Evolutionary conservation across 53 echinoderm and acorn worm species (phyloP).

Genomic region (Mesocentrotus franciscanus): DNA sequence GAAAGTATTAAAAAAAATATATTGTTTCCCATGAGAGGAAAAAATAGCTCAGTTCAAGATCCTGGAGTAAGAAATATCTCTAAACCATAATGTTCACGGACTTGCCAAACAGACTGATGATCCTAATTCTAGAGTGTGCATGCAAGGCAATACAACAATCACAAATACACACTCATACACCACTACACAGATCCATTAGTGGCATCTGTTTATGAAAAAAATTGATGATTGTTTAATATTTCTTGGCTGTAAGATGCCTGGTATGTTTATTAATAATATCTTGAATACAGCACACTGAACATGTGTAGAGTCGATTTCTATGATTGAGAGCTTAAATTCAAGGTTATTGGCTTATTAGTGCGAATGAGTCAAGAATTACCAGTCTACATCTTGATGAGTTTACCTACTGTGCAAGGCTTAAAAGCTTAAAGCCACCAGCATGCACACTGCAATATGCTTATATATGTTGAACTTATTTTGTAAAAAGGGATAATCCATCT

Average conservation of each 20-base stretch:
- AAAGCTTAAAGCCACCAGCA: constrained; percentile 7
- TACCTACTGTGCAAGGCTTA: constrained; percentile 28
- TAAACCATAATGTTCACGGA: background rate
- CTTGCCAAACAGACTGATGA: background rate
- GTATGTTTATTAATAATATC: background rate
- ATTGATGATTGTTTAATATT: constrained; percentile 53
- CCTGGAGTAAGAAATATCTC: background rate
- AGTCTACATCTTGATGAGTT: background rate
- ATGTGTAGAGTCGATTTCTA: constrained; percentile 45
- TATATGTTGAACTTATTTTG: background rate
- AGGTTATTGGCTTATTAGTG: constrained; percentile 41
- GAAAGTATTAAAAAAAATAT: background rate
- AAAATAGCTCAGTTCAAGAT: no score
- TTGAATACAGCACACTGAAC: constrained; percentile 21
- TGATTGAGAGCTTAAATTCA: constrained; percentile 31
- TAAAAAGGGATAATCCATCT: background rate
- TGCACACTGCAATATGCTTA: background rate
- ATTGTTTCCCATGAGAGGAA: no score
- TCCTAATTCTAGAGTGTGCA: background rate
- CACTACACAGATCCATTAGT: background rate
- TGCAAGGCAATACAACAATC: background rate
- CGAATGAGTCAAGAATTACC: background rate
- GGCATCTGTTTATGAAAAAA: constrained; percentile 9
- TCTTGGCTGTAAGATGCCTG: background rate
- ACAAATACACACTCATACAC: background rate